These are phyloP conservation scores for Chalcis sispes DNA, from an alignment of 2,888 invertebrate genomes.

Conservation along the genomic window DNA sequence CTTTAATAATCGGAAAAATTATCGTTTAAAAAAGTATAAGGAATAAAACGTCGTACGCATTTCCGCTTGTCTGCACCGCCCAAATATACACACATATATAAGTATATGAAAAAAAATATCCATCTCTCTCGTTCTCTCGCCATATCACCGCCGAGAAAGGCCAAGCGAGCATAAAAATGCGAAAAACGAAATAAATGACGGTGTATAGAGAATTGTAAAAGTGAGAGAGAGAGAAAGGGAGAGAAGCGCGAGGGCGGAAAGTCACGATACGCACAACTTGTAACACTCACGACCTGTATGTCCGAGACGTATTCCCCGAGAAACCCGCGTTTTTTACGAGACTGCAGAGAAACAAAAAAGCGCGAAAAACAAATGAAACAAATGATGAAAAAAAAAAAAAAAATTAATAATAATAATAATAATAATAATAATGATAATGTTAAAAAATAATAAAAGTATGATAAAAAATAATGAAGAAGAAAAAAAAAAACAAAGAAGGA, in stretches of 20 bases:
- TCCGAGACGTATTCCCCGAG: constrained; percentile 33
- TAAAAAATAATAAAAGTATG: neutral
- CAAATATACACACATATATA: constrained; percentile 25
- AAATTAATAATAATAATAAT: constrained; percentile 13
- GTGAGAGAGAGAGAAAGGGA: constrained; percentile 4
- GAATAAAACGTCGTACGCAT: constrained; percentile 16
- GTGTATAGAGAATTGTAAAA: neutral
- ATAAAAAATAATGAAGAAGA: neutral
- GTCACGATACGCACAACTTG: constrained; percentile 55
- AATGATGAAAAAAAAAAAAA: constrained; percentile 1
- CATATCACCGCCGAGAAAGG: too few relatives aligned
- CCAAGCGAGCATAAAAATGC: too few relatives aligned
- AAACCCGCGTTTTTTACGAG: constrained; percentile 40
- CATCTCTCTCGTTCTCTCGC: constrained; percentile 11
- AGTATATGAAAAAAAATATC: too few relatives aligned
- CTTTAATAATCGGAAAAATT: too few relatives aligned
- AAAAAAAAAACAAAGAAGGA: neutral
- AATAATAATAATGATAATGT: neutral
- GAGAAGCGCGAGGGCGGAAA: constrained; percentile 32
- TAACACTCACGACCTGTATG: constrained; percentile 46
- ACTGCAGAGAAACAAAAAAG: constrained; percentile 39
- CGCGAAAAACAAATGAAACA: constrained; percentile 21
- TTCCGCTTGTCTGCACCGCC: constrained; percentile 36
- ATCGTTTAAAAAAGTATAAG: too few relatives aligned
- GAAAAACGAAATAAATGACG: neutral